A percentile compares a stretch with the other conserved stretches of the same genome.
phyloP scores from a whole-genome alignment of 2,888 invertebrate species.

The Metallyticus violacea region DNA sequence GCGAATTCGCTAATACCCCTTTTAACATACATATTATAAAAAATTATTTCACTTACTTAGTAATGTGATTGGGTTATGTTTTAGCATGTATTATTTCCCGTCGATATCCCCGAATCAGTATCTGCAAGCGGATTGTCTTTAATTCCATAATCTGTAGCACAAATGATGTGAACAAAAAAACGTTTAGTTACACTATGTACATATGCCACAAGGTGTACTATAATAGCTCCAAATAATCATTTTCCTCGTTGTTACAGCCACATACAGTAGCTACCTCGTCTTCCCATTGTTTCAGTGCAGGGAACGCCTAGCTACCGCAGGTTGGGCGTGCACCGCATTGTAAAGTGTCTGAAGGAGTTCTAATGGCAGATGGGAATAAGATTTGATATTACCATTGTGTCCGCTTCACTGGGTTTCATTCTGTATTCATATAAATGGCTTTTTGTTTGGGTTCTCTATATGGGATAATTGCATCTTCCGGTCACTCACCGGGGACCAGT shows the following conservation, averaged over 20 bases:
- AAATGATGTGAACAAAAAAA: neutral
- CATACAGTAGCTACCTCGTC: neutral
- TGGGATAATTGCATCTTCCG: constrained; percentile 13
- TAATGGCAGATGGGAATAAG: constrained; percentile 26
- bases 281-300: constrained; percentile 8
- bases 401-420: constrained; percentile 22
- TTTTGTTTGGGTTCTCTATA: constrained; percentile 7
- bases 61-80: no score
- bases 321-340: constrained; percentile 19
- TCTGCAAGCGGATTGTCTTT: no score
- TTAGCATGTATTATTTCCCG: no score
- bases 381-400: constrained; percentile 28
- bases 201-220: neutral
- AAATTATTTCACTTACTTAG: no score
- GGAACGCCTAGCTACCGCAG: constrained; percentile 1
- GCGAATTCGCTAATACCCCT: no score
- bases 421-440: constrained; percentile 14
- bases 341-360: constrained; percentile 15
- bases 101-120: no score
- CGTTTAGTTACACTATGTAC: neutral
- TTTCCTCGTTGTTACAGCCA: neutral
- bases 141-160: neutral
- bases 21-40: no score
- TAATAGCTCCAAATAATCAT: neutral
- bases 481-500: constrained; percentile 3